phyloP scores from a whole-genome alignment of 2,113 vertebrate genomes.

The Hippocampus abdominalis region DNA sequence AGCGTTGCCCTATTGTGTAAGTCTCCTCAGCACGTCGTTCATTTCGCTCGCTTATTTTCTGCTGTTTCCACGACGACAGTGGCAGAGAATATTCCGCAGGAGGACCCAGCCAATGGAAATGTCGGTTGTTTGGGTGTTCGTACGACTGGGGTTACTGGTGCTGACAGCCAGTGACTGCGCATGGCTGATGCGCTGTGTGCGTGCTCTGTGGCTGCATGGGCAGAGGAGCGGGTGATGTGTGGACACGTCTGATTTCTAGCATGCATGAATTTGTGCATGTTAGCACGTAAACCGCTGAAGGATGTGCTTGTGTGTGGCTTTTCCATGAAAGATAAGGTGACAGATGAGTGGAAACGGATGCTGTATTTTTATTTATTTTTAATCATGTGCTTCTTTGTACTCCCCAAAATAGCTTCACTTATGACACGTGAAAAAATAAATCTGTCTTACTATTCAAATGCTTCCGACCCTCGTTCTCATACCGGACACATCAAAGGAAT shows the following conservation, averaged over 20 bases:
- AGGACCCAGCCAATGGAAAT: slow-evolving; percentile 56
- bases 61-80: slow-evolving; percentile 75
- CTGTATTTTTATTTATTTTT: neutral
- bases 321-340: slow-evolving; percentile 3
- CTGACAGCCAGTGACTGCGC: slow-evolving; percentile 36
- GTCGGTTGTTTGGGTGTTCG: slow-evolving; percentile 50
- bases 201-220: slow-evolving; percentile 6
- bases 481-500: neutral
- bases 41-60: slow-evolving; percentile 46
- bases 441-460: neutral
- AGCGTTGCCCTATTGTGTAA: slow-evolving; percentile 16
- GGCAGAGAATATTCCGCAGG: slow-evolving; percentile 62
- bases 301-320: slow-evolving; percentile 9
- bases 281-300: slow-evolving; percentile 8
- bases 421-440: neutral
- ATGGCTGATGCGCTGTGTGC: slow-evolving; percentile 7
- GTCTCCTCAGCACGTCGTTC: slow-evolving; percentile 19
- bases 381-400: neutral
- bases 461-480: neutral
- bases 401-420: neutral
- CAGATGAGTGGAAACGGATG: neutral
- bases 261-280: slow-evolving; percentile 10
- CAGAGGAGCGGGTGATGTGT: slow-evolving; percentile 4
- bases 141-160: slow-evolving; percentile 64
- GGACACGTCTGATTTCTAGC: slow-evolving; percentile 3